Evolutionary conservation across 1,140 invertebrate genomes (phyloP).

Genomic region (Heliconius himera): DNA sequence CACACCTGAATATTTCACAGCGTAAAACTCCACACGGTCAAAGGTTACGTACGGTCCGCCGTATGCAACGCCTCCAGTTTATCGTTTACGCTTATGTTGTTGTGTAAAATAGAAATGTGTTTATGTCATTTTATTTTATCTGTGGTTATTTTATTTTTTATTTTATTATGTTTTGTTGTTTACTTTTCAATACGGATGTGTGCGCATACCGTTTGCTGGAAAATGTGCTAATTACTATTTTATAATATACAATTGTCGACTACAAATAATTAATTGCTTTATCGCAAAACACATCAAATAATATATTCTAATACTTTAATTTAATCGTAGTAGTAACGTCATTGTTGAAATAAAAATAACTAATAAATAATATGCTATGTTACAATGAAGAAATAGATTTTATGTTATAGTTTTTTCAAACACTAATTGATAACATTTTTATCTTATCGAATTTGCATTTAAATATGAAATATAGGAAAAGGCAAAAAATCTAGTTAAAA

Average conservation of each 20-base stretch:
- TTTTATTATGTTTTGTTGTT: background rate
- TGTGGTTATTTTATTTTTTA: background rate
- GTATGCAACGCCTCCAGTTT: background rate
- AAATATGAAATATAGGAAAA: slow-evolving; percentile 10
- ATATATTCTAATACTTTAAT: no score
- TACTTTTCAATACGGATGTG: no score
- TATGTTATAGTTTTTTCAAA: no score
- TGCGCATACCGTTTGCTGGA: no score
- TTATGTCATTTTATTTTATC: background rate
- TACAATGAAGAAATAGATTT: no score
- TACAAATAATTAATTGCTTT: no score
- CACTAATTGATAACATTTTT: background rate
- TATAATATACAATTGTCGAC: no score
- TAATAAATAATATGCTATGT: no score
- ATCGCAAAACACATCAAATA: no score
- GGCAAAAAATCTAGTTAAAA: slow-evolving; percentile 21
- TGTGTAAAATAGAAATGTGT: background rate
- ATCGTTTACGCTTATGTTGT: slow-evolving; percentile 1
- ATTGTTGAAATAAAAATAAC: no score
- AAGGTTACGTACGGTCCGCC: slow-evolving; percentile 26
- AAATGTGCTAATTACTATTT: no score
- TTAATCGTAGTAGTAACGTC: no score
- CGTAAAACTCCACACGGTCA: slow-evolving; percentile 26
- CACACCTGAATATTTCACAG: slow-evolving; percentile 36
- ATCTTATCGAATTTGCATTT: background rate